Conservation (phyloP, 2,888 invertebrate species). For the Odontocolon sp. region DNA sequence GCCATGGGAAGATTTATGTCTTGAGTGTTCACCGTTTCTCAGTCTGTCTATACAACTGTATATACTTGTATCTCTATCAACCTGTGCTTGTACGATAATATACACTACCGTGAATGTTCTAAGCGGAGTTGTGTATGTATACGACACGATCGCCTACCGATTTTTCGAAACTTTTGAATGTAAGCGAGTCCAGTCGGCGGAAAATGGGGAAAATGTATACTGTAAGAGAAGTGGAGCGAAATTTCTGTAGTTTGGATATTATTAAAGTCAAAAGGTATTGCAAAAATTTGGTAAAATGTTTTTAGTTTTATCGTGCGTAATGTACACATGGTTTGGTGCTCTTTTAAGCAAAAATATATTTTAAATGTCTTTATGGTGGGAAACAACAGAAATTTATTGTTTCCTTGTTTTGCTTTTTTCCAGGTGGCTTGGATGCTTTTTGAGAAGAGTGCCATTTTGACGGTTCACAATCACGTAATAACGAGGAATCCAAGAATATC, state of each 20-base stretch:
- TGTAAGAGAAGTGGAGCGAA: slow-evolving; percentile 50
- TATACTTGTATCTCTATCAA: neutral
- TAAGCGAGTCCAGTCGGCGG: slow-evolving; percentile 11
- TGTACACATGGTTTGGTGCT: neutral
- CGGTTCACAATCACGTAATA: slow-evolving; percentile 96
- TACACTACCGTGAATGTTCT: too few relatives aligned
- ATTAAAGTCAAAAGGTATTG: neutral
- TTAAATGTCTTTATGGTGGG: too few relatives aligned
- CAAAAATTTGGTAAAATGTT: neutral
- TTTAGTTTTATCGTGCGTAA: neutral
- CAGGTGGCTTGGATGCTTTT: slow-evolving; percentile 99
- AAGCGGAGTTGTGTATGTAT: neutral
- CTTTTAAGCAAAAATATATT: too few relatives aligned
- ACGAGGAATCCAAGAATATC: slow-evolving; percentile 95
- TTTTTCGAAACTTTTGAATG: slow-evolving; percentile 33
- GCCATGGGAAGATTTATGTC: slow-evolving; percentile 55
- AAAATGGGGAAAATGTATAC: slow-evolving; percentile 30
- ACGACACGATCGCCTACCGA: slow-evolving; percentile 20
- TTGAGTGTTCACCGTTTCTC: slow-evolving; percentile 35
- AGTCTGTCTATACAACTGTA: slow-evolving; percentile 36
- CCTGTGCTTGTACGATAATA: too few relatives aligned
- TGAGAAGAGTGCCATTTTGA: slow-evolving; percentile 95
- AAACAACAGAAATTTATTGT: too few relatives aligned
- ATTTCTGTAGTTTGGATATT: slow-evolving; percentile 34
- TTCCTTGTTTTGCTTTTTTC: too few relatives aligned